A percentile compares a stretch with the other conserved stretches of the same genome.
Conservation (phyloP, 2,797 vertebrate species). For the Phrynocephalus guinanensis region DNA sequence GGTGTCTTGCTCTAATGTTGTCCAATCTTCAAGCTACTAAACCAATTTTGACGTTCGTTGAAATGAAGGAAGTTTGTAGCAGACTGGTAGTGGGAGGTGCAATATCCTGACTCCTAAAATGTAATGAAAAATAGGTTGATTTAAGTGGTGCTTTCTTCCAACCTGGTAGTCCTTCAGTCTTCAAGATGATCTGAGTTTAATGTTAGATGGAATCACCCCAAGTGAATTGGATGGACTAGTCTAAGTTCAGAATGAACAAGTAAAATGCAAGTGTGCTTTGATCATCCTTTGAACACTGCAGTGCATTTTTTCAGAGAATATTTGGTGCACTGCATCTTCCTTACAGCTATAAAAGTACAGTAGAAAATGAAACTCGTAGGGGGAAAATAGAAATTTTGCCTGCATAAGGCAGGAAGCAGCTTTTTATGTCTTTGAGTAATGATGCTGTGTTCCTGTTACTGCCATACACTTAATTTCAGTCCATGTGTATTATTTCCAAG, state of each 20-base stretch:
- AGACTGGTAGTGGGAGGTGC: background rate
- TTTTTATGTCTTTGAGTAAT: background rate
- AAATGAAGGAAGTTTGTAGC: background rate
- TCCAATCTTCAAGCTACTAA: background rate
- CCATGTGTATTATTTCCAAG: background rate
- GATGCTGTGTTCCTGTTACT: background rate
- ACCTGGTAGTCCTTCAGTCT: no score
- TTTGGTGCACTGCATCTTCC: background rate
- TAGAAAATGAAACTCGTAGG: constrained; percentile 18
- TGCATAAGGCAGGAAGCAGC: background rate
- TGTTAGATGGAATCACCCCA: no score
- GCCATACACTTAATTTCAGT: constrained; percentile 20
- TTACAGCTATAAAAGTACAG: background rate
- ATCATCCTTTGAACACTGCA: background rate
- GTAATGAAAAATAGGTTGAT: background rate
- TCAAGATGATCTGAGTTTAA: no score
- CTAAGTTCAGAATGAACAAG: background rate
- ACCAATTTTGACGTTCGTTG: background rate
- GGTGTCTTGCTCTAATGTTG: background rate
- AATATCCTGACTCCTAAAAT: background rate
- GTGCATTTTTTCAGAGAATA: background rate
- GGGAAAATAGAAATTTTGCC: background rate
- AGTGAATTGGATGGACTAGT: background rate
- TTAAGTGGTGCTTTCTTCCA: background rate
- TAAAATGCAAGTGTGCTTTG: background rate